Evolutionary conservation across 2,113 vertebrate genomes (phyloP).

Genomic region (Engraulis encrasicolus): DNA sequence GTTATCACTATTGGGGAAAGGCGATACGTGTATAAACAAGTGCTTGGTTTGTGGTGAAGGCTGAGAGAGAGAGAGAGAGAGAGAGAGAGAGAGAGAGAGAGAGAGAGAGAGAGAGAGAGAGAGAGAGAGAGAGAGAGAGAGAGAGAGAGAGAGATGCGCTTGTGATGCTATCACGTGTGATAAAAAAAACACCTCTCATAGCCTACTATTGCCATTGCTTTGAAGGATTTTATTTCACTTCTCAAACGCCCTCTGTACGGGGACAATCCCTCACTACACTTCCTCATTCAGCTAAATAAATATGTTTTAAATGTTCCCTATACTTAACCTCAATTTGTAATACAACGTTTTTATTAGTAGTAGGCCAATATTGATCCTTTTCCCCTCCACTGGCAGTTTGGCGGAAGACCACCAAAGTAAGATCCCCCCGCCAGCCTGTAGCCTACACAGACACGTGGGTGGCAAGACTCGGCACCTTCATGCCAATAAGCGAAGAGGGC

Average conservation of each 20-base stretch:
- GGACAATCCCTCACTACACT: not conserved
- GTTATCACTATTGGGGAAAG: not conserved
- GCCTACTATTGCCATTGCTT: not conserved
- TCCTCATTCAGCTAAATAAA: not conserved
- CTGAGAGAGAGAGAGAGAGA: not conserved
- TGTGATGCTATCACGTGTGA: not conserved
- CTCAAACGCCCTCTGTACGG: not conserved
- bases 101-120: not conserved
- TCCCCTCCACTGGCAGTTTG: too few relatives aligned
- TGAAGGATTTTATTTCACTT: not conserved
- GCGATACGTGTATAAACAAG: conserved; percentile 10
- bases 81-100: not conserved
- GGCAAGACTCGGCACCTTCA: not conserved
- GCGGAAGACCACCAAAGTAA: not conserved
- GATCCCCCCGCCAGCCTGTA: not conserved
- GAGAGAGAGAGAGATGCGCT: conserved; percentile 9
- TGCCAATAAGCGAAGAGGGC: not conserved
- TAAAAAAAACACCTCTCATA: not conserved
- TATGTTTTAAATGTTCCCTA: not conserved
- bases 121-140: not conserved
- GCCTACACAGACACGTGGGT: not conserved
- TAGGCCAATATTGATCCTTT: too few relatives aligned
- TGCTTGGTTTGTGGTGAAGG: not conserved
- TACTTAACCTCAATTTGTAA: too few relatives aligned
- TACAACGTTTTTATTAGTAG: too few relatives aligned